Evolutionary conservation across 1,140 invertebrate genomes (phyloP).

Genomic region (Drosophila lini): DNA sequence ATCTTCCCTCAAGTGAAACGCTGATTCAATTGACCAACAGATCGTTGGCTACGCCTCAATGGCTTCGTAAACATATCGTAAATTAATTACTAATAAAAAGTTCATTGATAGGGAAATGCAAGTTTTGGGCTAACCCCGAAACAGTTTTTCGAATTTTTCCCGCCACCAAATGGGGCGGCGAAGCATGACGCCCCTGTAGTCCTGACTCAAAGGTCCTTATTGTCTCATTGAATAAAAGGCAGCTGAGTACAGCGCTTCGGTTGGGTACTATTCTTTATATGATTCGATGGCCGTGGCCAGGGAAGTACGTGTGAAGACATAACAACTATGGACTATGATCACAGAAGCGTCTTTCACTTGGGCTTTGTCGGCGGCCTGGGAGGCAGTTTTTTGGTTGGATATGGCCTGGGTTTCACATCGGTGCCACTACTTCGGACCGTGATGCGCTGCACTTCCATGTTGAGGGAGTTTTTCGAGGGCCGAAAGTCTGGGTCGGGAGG

Average conservation of each 20-base stretch:
- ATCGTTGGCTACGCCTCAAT: constrained; percentile 51
- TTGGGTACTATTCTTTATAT: constrained; percentile 41
- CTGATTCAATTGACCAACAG: constrained; percentile 47
- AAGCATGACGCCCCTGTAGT: constrained; percentile 48
- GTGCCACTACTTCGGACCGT: neutral
- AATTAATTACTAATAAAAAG: constrained; percentile 69
- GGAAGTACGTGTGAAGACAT: constrained; percentile 39
- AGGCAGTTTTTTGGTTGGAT: neutral
- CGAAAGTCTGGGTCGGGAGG: constrained; percentile 45
- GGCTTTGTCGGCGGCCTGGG: constrained; percentile 26
- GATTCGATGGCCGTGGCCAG: constrained; percentile 8
- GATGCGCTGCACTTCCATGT: constrained; percentile 11
- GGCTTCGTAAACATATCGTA: constrained; percentile 39
- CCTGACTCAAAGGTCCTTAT: constrained; percentile 6
- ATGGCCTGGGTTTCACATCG: neutral
- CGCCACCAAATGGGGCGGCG: constrained; percentile 16
- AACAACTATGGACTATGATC: constrained; percentile 34
- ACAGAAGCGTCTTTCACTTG: constrained; percentile 5
- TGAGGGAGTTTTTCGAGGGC: constrained; percentile 54
- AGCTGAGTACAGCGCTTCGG: constrained; percentile 43
- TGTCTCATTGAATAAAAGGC: constrained; percentile 37
- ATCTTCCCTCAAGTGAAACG: neutral
- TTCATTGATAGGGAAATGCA: constrained; percentile 57
- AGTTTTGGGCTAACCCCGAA: constrained; percentile 44
- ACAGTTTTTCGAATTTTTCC: neutral